Conservation (phyloP, 2,888 invertebrate species). For the Hyposoter didymator region DNA sequence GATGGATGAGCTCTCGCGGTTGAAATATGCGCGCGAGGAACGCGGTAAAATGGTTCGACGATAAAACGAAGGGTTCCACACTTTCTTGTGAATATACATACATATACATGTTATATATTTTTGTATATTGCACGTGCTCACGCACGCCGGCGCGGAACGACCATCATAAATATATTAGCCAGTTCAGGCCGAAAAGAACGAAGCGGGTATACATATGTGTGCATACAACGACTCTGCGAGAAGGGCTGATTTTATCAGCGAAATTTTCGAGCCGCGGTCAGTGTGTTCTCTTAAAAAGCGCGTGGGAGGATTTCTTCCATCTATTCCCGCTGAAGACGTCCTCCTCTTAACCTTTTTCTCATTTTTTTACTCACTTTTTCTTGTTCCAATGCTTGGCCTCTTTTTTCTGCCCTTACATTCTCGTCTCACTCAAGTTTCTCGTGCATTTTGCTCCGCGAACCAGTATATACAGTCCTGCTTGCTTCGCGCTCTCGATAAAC, state of each 20-base stretch:
- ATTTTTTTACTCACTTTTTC: conserved; percentile 41
- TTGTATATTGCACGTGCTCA: conserved; percentile 37
- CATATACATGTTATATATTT: conserved; percentile 8
- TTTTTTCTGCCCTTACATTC: conserved; percentile 41
- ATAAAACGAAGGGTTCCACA: conserved; percentile 40
- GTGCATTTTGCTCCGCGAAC: conserved; percentile 36
- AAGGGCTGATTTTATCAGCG: conserved; percentile 80
- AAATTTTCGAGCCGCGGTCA: conserved; percentile 77
- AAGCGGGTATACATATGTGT: conserved; percentile 9
- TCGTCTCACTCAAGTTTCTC: conserved; percentile 42
- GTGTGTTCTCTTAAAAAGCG: conserved; percentile 69
- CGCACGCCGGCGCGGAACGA: conserved; percentile 69
- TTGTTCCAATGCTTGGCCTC: conserved; percentile 50
- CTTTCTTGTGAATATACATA: neutral
- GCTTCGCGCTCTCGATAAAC: neutral
- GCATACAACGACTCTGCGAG: conserved; percentile 46
- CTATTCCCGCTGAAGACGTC: conserved; percentile 50
- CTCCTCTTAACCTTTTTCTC: conserved; percentile 43
- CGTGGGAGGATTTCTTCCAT: conserved; percentile 80
- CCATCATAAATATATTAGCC: conserved; percentile 80
- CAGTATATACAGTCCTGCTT: conserved; percentile 38
- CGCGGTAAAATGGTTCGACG: conserved; percentile 64
- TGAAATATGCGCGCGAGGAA: conserved; percentile 61
- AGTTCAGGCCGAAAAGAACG: conserved; percentile 65
- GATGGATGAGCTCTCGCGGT: conserved; percentile 35